phyloP scores from a whole-genome alignment of 2,888 invertebrate genomes.

The Allophyes oxyacanthae region DNA sequence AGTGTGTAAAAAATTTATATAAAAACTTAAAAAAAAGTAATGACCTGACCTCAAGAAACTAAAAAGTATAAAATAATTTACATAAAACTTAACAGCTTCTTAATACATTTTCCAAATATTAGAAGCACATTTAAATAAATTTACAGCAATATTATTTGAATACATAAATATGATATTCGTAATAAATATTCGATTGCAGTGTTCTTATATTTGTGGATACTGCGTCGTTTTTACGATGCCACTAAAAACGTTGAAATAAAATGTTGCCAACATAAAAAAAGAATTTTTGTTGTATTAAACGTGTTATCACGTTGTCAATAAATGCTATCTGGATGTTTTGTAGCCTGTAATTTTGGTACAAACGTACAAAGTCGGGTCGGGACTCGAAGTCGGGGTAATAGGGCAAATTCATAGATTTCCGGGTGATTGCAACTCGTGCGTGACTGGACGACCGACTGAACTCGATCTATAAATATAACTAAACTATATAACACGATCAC shows the following conservation, averaged over 20 bases:
- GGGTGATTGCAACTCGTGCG: slow-evolving; percentile 69
- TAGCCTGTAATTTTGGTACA: slow-evolving; percentile 48
- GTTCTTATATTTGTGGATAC: slow-evolving; percentile 33
- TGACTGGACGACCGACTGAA: slow-evolving; percentile 63
- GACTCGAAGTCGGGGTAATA: slow-evolving; percentile 59
- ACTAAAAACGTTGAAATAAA: slow-evolving; percentile 34
- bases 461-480: slow-evolving; percentile 49
- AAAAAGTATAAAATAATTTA: too few species aligned
- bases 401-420: slow-evolving; percentile 74
- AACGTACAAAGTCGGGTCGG: slow-evolving; percentile 38
- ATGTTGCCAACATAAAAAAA: slow-evolving; percentile 9
- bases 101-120: slow-evolving; percentile 6
- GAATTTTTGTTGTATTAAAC: slow-evolving; percentile 24
- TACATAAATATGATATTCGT: not conserved
- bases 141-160: not conserved
- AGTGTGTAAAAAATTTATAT: too few species aligned
- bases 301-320: slow-evolving; percentile 55
- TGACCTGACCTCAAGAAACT: too few species aligned
- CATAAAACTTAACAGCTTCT: too few species aligned
- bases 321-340: slow-evolving; percentile 53
- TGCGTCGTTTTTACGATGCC: slow-evolving; percentile 28
- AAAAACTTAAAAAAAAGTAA: too few species aligned
- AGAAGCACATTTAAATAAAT: not conserved
- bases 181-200: slow-evolving; percentile 22
- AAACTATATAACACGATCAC: slow-evolving; percentile 44